phyloP scores from a whole-genome alignment of 2,797 vertebrate species.

The Scomberomorus guttatus region DNA sequence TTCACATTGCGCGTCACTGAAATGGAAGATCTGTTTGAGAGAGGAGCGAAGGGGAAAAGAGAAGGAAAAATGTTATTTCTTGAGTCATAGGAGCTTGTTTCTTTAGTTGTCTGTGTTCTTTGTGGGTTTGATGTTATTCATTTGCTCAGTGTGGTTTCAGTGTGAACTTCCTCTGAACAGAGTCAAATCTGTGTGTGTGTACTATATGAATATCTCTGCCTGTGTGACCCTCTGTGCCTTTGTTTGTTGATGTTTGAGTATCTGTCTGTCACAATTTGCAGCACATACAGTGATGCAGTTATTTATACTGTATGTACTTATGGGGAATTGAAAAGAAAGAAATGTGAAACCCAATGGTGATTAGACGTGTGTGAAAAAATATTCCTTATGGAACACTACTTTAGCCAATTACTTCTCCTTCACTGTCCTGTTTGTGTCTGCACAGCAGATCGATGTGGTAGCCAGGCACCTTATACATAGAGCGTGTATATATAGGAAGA shows the following conservation, averaged over 20 bases:
- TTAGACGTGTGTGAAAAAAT: conserved; percentile 4
- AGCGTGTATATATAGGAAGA: conserved; percentile 5
- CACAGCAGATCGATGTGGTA: conserved; percentile 6
- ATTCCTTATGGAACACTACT: not conserved
- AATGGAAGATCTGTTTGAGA: conserved; percentile 26
- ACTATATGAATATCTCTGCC: not conserved
- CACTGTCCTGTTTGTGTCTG: conserved; percentile 21
- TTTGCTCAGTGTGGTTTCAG: conserved; percentile 61
- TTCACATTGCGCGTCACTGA: conserved; percentile 28
- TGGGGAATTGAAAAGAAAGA: conserved; percentile 17
- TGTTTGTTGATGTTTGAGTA: conserved; percentile 16
- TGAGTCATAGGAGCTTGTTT: conserved; percentile 22
- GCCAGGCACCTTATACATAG: not conserved
- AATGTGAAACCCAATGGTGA: not conserved
- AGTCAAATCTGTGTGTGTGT: conserved; percentile 8
- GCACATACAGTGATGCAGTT: not conserved
- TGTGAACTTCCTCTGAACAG: conserved; percentile 64
- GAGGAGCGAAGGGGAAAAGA: not conserved
- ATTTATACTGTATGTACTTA: conserved; percentile 10
- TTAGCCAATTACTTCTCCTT: not conserved
- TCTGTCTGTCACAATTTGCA: conserved; percentile 16
- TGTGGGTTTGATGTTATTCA: conserved; percentile 62
- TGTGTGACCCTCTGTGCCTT: not conserved
- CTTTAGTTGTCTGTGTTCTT: conserved; percentile 58
- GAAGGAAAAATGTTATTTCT: conserved; percentile 33